A percentile compares a stretch with the other conserved stretches of the same genome.
phyloP scores from a whole-genome alignment of 2,888 invertebrate species.

The Ochropleura leucogaster region DNA sequence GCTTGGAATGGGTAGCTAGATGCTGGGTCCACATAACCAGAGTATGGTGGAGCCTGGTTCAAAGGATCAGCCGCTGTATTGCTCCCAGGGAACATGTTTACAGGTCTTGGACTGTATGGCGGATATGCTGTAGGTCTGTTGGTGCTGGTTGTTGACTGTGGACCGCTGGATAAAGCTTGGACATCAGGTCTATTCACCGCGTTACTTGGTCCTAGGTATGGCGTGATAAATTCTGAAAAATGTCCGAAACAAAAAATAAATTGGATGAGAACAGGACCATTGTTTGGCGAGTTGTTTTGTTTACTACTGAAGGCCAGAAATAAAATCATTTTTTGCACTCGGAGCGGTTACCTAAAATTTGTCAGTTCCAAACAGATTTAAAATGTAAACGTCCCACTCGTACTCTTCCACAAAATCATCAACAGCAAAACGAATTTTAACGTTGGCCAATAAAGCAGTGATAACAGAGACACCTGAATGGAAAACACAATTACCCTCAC shows the following conservation, averaged over 20 bases:
- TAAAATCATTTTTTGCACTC: not conserved
- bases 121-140: slow-evolving; percentile 35
- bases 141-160: slow-evolving; percentile 29
- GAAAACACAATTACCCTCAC: slow-evolving; percentile 67
- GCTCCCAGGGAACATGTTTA: slow-evolving; percentile 30
- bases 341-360: slow-evolving; percentile 8
- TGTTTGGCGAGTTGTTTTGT: not conserved
- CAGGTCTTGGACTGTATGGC: slow-evolving; percentile 40
- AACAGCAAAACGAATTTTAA: slow-evolving; percentile 61
- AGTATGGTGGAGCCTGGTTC: slow-evolving; percentile 17
- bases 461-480: slow-evolving; percentile 63
- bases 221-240: slow-evolving; percentile 37
- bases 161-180: slow-evolving; percentile 6
- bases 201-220: slow-evolving; percentile 10
- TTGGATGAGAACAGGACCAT: not conserved
- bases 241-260: not conserved
- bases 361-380: slow-evolving; percentile 28
- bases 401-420: slow-evolving; percentile 36
- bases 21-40: slow-evolving; percentile 25
- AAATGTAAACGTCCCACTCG: slow-evolving; percentile 12
- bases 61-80: slow-evolving; percentile 34
- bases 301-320: not conserved
- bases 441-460: slow-evolving; percentile 60
- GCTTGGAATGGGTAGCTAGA: slow-evolving; percentile 38
- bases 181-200: slow-evolving; percentile 1